phyloP scores from a whole-genome alignment of 2,797 vertebrate species.

The Tarsius wallacei region DNA sequence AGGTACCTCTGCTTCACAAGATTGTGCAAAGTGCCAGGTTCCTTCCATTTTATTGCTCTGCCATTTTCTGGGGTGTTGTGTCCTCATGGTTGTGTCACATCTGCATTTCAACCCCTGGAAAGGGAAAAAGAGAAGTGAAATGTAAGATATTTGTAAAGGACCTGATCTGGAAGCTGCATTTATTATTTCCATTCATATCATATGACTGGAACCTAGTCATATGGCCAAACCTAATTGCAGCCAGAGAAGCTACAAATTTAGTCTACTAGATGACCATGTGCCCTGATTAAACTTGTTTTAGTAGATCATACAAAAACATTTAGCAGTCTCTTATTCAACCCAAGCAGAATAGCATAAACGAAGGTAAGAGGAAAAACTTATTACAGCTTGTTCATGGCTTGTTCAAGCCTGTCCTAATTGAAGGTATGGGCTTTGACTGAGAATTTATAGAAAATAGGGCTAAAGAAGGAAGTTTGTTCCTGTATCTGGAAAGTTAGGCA shows the following conservation, averaged over 20 bases:
- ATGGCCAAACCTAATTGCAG: neutral
- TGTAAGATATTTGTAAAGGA: neutral
- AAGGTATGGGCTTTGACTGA: neutral
- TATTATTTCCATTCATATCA: conserved; percentile 9
- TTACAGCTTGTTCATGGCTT: neutral
- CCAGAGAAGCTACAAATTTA: neutral
- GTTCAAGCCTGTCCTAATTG: neutral
- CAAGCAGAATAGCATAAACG: neutral
- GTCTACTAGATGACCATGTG: neutral
- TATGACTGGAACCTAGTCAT: neutral
- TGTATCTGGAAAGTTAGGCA: neutral
- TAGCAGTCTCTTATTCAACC: neutral
- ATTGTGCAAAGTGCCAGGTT: neutral
- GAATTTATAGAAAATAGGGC: conserved; percentile 11
- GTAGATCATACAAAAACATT: neutral
- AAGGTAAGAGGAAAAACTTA: neutral
- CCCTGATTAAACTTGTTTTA: neutral
- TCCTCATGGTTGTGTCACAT: neutral
- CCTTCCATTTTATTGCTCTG: neutral
- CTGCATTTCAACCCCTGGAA: neutral
- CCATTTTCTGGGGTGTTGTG: neutral
- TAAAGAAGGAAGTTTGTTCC: neutral
- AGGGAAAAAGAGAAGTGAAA: neutral
- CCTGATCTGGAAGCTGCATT: neutral
- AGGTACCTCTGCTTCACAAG: neutral